Evolutionary conservation across 2,113 vertebrate genomes (phyloP).

Genomic region (Helogale parvula): DNA sequence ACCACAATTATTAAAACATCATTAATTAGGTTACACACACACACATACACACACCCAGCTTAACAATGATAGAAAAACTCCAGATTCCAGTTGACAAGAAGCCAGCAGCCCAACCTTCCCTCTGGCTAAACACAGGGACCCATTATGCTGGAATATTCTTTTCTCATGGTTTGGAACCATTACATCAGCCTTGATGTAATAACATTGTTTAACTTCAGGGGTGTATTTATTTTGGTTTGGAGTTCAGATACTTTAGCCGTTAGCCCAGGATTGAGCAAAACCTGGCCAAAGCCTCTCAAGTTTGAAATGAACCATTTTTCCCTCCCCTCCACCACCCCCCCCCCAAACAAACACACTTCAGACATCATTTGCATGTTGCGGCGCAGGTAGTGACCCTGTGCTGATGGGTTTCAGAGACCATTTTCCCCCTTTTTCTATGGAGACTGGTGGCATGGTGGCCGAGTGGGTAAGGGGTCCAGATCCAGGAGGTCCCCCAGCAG

Average conservation of each 20-base stretch:
- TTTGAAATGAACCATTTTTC: constrained; percentile 70
- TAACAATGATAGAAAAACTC: constrained; percentile 73
- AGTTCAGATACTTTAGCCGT: constrained; percentile 86
- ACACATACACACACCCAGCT: constrained; percentile 41
- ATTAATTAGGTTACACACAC: constrained; percentile 63
- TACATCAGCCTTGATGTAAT: constrained; percentile 88
- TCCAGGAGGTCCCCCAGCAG: not conserved
- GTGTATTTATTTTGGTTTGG: constrained; percentile 88
- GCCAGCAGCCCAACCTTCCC: constrained; percentile 77
- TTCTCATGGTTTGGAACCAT: constrained; percentile 86
- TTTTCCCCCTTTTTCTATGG: constrained; percentile 25
- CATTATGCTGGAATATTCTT: constrained; percentile 84
- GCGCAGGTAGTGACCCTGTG: constrained; percentile 62
- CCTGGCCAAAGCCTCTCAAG: constrained; percentile 80
- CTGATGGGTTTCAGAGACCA: not conserved
- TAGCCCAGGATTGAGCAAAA: constrained; percentile 84
- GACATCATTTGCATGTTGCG: not conserved
- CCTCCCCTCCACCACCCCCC: not conserved
- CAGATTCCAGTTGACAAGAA: constrained; percentile 77
- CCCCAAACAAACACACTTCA: constrained; percentile 51
- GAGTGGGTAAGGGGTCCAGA: not conserved
- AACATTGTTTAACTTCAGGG: constrained; percentile 86
- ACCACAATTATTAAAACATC: constrained; percentile 50
- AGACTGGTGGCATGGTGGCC: not conserved
- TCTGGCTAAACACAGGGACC: constrained; percentile 79